phyloP scores from a whole-genome alignment of 2,797 vertebrate species.

The Graptemys geographica region DNA sequence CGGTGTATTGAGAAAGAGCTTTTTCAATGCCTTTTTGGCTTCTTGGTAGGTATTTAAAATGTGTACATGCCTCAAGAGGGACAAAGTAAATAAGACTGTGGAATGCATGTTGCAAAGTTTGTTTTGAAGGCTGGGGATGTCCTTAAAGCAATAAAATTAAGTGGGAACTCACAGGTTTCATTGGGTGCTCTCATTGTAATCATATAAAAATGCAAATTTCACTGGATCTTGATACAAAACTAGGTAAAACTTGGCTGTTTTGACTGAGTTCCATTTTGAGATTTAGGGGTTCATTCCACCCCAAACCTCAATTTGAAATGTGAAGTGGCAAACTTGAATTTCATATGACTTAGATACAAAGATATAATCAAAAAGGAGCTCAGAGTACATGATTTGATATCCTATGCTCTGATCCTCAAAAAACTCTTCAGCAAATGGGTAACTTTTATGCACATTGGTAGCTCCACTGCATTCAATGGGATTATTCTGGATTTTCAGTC shows the following conservation, averaged over 20 bases:
- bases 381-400: conserved; percentile 57
- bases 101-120: neutral
- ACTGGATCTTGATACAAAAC: conserved; percentile 50
- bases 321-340: conserved; percentile 33
- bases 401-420: conserved; percentile 51
- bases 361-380: conserved; percentile 53
- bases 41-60: neutral
- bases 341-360: conserved; percentile 55
- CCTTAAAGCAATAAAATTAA: conserved; percentile 10
- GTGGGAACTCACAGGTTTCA: conserved; percentile 21
- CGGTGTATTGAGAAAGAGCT: neutral
- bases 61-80: neutral
- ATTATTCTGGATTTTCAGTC: conserved; percentile 35
- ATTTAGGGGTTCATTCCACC: conserved; percentile 46
- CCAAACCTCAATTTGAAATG: conserved; percentile 72
- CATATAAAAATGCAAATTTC: conserved; percentile 54
- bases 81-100: neutral
- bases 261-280: conserved; percentile 52
- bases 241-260: conserved; percentile 40
- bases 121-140: neutral
- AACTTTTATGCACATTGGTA: conserved; percentile 64
- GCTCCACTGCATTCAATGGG: conserved; percentile 22
- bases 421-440: conserved; percentile 60
- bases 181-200: conserved; percentile 13
- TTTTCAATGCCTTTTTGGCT: neutral